A percentile compares a stretch with the other conserved stretches of the same genome.
These are phyloP conservation scores for Pygoscelis adeliae DNA, from an alignment of 2,113 vertebrate genomes.

Conservation along the genomic window DNA sequence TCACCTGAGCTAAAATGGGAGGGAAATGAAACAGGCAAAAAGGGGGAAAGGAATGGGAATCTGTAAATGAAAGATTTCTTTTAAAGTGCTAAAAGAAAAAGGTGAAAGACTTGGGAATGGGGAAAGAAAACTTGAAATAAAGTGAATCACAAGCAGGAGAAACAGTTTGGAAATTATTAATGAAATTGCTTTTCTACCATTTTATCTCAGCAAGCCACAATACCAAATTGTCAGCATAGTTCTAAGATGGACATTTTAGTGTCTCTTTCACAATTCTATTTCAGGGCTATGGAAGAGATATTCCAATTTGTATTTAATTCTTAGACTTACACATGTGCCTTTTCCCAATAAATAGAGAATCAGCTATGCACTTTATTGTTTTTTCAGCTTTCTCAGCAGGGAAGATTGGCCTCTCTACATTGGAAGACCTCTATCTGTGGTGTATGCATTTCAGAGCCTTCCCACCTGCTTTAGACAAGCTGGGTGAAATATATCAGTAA, in stretches of 20 bases:
- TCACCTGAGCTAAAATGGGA: neutral
- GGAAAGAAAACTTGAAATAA: neutral
- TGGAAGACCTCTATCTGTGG: neutral
- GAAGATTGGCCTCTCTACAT: neutral
- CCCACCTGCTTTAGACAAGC: neutral
- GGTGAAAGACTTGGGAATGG: neutral
- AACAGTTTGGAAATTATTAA: neutral
- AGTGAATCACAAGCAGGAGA: neutral
- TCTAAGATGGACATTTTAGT: neutral
- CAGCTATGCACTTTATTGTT: neutral
- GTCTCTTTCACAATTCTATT: neutral
- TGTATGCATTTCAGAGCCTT: neutral
- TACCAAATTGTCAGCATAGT: neutral
- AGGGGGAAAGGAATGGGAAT: neutral
- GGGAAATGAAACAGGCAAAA: neutral
- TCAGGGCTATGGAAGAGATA: neutral
- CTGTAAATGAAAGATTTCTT: neutral
- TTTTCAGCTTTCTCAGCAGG: slow-evolving; percentile 47
- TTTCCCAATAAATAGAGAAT: neutral
- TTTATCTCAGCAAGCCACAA: neutral
- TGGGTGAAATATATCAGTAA: neutral
- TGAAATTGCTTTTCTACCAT: neutral
- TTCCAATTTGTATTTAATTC: neutral
- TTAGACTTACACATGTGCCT: neutral
- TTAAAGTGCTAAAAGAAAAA: neutral